Evolutionary conservation across 2,113 vertebrate genomes (phyloP).

Genomic region (Cairina moschata): DNA sequence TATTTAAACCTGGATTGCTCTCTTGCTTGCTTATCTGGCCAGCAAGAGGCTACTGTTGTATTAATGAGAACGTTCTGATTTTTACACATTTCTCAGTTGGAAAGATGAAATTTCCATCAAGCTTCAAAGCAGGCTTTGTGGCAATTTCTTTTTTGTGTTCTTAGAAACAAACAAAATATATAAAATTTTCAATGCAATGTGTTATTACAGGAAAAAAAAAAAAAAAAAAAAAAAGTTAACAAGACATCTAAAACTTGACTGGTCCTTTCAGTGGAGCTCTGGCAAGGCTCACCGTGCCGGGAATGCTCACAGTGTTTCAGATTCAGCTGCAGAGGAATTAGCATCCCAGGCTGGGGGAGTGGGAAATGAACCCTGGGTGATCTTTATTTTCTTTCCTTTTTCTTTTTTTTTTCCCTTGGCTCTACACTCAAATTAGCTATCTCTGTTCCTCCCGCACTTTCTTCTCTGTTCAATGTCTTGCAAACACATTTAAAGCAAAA

Average conservation of each 20-base stretch:
- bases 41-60: neutral
- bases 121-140: neutral
- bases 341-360: neutral
- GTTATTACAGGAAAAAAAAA: neutral
- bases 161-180: neutral
- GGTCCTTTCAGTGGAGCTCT: neutral
- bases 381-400: neutral
- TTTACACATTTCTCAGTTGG: neutral
- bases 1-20: neutral
- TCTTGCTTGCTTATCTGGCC: neutral
- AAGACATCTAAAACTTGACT: neutral
- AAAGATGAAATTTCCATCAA: neutral
- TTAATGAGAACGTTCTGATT: constrained; percentile 23
- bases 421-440: neutral
- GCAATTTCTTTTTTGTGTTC: neutral
- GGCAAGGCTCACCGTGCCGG: accelerated
- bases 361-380: neutral
- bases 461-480: neutral
- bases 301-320: neutral
- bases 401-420: too few relatives aligned
- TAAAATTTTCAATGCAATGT: neutral
- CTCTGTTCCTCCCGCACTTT: neutral
- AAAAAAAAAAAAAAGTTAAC: neutral
- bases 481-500: neutral
- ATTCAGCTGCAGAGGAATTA: neutral